A percentile compares a stretch with the other conserved stretches of the same genome.
phyloP scores from a whole-genome alignment of 2,113 vertebrate species.

The Pelvicachromis taeniatus region DNA sequence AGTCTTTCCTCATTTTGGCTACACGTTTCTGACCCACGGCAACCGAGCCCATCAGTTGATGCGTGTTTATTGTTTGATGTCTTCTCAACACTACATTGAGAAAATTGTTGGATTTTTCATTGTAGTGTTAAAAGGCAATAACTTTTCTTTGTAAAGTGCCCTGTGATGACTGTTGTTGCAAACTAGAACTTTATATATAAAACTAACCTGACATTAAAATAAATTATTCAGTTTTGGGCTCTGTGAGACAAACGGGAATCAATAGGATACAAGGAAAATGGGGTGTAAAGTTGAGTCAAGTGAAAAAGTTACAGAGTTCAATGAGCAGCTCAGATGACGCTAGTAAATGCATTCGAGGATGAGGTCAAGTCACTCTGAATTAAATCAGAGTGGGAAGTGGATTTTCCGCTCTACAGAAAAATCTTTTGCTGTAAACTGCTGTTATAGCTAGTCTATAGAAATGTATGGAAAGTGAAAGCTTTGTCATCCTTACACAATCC shows the following conservation, averaged over 20 bases:
- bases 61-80: neutral
- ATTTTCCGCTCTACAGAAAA: neutral
- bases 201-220: neutral
- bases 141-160: neutral
- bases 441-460: neutral
- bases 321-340: neutral
- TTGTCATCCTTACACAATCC: neutral
- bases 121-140: neutral
- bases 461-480: neutral
- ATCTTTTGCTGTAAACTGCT: neutral
- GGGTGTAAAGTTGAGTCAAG: neutral
- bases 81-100: neutral
- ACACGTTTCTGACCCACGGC: neutral
- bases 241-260: neutral
- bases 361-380: slow-evolving; percentile 1
- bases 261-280: neutral
- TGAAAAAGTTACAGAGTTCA: neutral
- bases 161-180: neutral
- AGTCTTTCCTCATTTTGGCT: neutral
- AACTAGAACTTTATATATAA: neutral
- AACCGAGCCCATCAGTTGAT: neutral
- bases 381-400: neutral
- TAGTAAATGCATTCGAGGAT: neutral
- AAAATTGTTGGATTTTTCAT: neutral
- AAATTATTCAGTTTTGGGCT: neutral